These are phyloP conservation scores for Sceloporus tristichus DNA, from an alignment of 2,113 vertebrate genomes.

Conservation along the genomic window DNA sequence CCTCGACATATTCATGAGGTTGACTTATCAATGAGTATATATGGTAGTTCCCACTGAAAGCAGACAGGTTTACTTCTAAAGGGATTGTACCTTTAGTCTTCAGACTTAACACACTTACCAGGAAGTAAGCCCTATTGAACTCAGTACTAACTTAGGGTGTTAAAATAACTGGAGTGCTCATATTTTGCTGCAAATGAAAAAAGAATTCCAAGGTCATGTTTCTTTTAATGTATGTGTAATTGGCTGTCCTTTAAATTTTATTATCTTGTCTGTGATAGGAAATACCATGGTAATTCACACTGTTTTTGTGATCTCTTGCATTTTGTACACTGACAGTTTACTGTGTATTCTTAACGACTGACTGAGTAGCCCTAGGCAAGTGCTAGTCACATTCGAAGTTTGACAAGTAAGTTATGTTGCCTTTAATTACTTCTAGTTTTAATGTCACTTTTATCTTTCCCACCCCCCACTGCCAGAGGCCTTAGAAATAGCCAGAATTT, in stretches of 20 bases:
- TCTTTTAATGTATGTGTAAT: background rate
- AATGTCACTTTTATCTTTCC: background rate
- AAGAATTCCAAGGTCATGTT: background rate
- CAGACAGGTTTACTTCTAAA: background rate
- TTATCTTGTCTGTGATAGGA: background rate
- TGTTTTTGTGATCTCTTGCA: background rate
- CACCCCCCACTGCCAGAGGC: background rate
- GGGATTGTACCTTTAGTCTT: background rate
- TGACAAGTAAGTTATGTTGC: conserved; percentile 2
- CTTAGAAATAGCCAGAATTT: background rate
- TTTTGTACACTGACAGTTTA: background rate
- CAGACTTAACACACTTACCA: background rate
- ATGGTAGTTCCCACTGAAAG: background rate
- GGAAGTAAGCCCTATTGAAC: background rate
- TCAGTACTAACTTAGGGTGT: background rate
- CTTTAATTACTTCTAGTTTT: conserved; percentile 3
- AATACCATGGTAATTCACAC: background rate
- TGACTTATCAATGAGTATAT: no score
- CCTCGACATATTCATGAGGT: no score
- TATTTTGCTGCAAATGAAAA: background rate
- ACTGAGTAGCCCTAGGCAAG: background rate
- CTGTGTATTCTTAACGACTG: background rate
- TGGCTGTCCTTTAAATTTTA: background rate
- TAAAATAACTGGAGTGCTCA: background rate
- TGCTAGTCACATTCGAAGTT: conserved; percentile 9